A percentile compares a stretch with the other conserved stretches of the same genome.
Evolutionary conservation across 2,888 invertebrate species (phyloP).

Genomic region (Tricholauxania praeusta): DNA sequence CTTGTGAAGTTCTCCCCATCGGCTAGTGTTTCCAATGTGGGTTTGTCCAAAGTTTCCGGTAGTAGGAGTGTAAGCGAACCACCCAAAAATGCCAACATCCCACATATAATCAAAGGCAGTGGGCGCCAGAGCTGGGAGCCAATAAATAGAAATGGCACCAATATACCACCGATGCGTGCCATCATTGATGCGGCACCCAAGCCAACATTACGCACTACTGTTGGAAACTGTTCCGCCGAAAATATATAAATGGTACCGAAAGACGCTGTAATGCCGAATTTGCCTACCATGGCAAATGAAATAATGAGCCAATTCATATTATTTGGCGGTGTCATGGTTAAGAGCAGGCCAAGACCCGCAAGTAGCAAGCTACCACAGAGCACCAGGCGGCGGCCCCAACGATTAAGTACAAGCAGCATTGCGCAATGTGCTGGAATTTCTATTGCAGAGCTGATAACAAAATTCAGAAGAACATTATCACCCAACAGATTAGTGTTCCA

Average conservation of each 20-base stretch:
- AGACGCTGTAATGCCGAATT: slow-evolving; percentile 79
- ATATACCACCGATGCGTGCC: slow-evolving; percentile 79
- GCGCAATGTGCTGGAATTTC: slow-evolving; percentile 81
- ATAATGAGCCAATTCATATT: slow-evolving; percentile 71
- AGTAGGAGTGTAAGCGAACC: slow-evolving; percentile 78
- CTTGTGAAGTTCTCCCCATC: slow-evolving; percentile 77
- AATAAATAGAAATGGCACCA: slow-evolving; percentile 82
- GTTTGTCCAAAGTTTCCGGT: slow-evolving; percentile 83
- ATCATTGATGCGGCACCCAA: slow-evolving; percentile 89
- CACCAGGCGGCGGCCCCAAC: slow-evolving; percentile 77
- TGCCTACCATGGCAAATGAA: slow-evolving; percentile 77
- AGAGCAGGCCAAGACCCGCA: slow-evolving; percentile 73
- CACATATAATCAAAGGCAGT: slow-evolving; percentile 81
- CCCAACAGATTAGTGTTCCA: slow-evolving; percentile 81
- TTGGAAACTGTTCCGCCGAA: slow-evolving; percentile 81
- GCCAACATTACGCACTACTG: slow-evolving; percentile 85
- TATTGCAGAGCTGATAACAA: slow-evolving; percentile 78
- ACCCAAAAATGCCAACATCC: slow-evolving; percentile 77
- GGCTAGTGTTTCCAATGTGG: slow-evolving; percentile 83
- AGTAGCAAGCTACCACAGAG: slow-evolving; percentile 78
- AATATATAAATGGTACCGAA: slow-evolving; percentile 81
- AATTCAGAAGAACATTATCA: slow-evolving; percentile 79
- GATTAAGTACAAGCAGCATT: slow-evolving; percentile 75
- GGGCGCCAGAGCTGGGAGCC: slow-evolving; percentile 72
- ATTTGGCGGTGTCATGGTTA: slow-evolving; percentile 72